Percentiles rank a stretch among this genome's conserved stretches.
phyloP scores from a whole-genome alignment of 1,140 invertebrate genomes.

The Aphelinus certus region DNA sequence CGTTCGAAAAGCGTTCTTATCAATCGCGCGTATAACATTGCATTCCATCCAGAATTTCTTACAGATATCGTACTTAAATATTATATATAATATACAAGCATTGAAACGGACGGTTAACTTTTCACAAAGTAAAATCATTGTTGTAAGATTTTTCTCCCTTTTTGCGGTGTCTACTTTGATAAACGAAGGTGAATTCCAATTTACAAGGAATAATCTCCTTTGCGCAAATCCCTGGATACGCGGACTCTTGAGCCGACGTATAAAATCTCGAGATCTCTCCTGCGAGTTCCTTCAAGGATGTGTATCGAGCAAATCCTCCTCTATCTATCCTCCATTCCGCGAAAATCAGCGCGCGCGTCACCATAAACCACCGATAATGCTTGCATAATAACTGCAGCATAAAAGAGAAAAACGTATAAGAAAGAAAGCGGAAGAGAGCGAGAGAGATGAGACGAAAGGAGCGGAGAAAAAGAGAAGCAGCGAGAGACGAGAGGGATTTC shows the following conservation, averaged over 20 bases:
- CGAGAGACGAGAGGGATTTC: constrained; percentile 50
- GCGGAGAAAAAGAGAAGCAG: not conserved
- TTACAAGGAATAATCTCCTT: constrained; percentile 30
- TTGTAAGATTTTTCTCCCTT: no score
- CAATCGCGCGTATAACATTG: no score
- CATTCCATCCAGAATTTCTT: no score
- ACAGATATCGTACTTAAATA: no score
- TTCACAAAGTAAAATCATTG: no score
- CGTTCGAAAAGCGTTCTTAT: no score
- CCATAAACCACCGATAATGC: constrained; percentile 53
- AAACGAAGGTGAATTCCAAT: constrained; percentile 27
- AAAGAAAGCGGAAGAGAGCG: constrained; percentile 34
- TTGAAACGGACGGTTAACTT: no score
- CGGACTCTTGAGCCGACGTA: not conserved
- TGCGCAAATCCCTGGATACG: constrained; percentile 10
- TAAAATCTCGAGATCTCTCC: constrained; percentile 33
- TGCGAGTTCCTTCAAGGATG: constrained; percentile 4
- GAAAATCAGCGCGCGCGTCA: constrained; percentile 44
- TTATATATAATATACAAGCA: no score
- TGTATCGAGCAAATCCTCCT: constrained; percentile 33
- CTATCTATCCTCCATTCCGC: constrained; percentile 31
- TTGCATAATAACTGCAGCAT: constrained; percentile 56
- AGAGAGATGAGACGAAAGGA: constrained; percentile 3
- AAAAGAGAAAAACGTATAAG: constrained; percentile 46
- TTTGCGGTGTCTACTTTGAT: no score